phyloP scores from a whole-genome alignment of 2,888 invertebrate species.

The Myopa tessellatipennis region DNA sequence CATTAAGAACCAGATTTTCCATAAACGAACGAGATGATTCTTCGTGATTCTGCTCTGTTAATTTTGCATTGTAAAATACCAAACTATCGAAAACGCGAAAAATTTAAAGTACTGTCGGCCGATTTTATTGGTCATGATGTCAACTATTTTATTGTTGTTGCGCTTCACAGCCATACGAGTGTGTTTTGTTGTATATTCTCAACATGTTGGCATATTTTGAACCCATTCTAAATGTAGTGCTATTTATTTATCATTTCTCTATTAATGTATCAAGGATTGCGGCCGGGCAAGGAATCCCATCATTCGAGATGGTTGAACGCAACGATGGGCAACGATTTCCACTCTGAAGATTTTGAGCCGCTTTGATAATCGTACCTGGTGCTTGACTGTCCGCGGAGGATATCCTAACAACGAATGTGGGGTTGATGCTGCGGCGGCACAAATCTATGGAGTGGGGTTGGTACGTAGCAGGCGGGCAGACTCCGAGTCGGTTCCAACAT shows the following conservation, averaged over 20 bases:
- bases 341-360: constrained; percentile 86
- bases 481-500: not conserved
- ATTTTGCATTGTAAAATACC: not conserved
- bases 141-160: not conserved
- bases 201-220: not conserved
- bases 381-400: constrained; percentile 89
- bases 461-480: constrained; percentile 72
- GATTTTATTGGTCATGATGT: not conserved
- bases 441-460: constrained; percentile 88
- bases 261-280: constrained; percentile 86
- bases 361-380: constrained; percentile 88
- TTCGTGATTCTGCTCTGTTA: too few species aligned
- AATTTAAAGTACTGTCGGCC: too few species aligned
- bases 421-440: constrained; percentile 70
- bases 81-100: too few species aligned
- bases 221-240: not conserved
- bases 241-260: not conserved
- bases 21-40: too few species aligned
- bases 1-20: too few species aligned
- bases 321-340: constrained; percentile 89
- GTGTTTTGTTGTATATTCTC: not conserved
- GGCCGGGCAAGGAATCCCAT: constrained; percentile 85
- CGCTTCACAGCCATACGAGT: not conserved
- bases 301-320: constrained; percentile 88
- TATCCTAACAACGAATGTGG: constrained; percentile 91